Conservation (phyloP, 1,140 invertebrate genomes). For the Papilio xuthus region DNA sequence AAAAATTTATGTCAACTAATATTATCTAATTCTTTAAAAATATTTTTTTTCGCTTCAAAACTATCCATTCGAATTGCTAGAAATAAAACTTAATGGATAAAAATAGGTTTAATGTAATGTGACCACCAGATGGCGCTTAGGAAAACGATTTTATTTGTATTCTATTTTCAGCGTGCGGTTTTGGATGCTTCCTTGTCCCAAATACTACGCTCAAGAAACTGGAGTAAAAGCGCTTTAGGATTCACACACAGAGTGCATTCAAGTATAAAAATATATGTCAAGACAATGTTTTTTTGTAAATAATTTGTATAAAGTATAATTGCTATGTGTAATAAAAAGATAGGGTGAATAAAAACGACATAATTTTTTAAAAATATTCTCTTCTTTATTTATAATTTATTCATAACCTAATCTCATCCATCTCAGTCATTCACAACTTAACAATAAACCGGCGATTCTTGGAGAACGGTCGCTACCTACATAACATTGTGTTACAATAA, state of each 20-base stretch:
- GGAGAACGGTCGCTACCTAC: slow-evolving; percentile 61
- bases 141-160: slow-evolving; percentile 30
- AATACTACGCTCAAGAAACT: slow-evolving; percentile 77
- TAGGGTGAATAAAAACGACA: slow-evolving; percentile 57
- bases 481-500: no score
- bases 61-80: neutral
- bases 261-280: neutral
- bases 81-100: neutral
- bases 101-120: neutral
- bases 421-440: slow-evolving; percentile 64
- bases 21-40: neutral
- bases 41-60: neutral
- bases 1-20: neutral
- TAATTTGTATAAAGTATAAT: slow-evolving; percentile 19
- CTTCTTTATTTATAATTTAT: slow-evolving; percentile 78
- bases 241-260: neutral
- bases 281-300: neutral
- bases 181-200: slow-evolving; percentile 68
- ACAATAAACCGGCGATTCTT: slow-evolving; percentile 62
- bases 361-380: slow-evolving; percentile 75
- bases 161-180: slow-evolving; percentile 70
- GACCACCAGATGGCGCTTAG: slow-evolving; percentile 5
- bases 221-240: slow-evolving; percentile 52
- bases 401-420: slow-evolving; percentile 73
- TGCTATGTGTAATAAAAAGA: neutral